phyloP scores from a whole-genome alignment of 2,888 invertebrate species.

The Clivina fossor region DNA sequence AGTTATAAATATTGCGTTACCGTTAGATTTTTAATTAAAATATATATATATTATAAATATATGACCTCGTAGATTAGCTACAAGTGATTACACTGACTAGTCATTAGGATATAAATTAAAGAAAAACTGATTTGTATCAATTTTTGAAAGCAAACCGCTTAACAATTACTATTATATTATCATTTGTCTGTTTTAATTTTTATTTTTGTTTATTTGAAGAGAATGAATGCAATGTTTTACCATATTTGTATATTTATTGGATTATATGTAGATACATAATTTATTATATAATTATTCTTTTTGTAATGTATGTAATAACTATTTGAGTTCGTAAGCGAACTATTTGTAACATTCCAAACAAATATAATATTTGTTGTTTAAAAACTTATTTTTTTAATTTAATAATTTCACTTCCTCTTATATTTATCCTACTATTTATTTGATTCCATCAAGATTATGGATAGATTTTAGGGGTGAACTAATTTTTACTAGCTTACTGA shows the following conservation, averaged over 20 bases:
- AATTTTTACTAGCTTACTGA: too few species aligned
- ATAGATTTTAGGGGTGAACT: too few species aligned
- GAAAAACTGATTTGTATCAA: constrained; percentile 7
- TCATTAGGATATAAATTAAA: constrained; percentile 24
- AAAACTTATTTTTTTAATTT: constrained; percentile 4
- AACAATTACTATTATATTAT: constrained; percentile 26
- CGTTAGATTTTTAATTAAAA: too few species aligned
- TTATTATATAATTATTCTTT: constrained; percentile 32
- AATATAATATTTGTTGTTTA: constrained; percentile 51
- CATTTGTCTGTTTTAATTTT: constrained; percentile 22
- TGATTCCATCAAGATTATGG: too few species aligned
- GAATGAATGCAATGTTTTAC: constrained; percentile 29
- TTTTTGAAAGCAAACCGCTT: background rate
- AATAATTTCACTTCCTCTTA: background rate
- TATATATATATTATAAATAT: too few species aligned
- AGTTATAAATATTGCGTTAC: constrained; percentile 22
- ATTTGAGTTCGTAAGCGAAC: constrained; percentile 51
- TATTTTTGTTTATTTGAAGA: constrained; percentile 36
- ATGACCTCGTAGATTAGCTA: constrained; percentile 29
- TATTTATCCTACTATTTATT: background rate
- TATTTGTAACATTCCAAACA: constrained; percentile 52
- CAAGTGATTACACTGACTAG: constrained; percentile 33
- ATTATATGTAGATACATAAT: constrained; percentile 32
- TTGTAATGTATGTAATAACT: constrained; percentile 32
- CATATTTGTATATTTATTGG: constrained; percentile 32